A percentile compares a stretch with the other conserved stretches of the same genome.
Evolutionary conservation across 35 echinoderm and acorn worm species (phyloP).

Genomic region (Apostichopus californicus): DNA sequence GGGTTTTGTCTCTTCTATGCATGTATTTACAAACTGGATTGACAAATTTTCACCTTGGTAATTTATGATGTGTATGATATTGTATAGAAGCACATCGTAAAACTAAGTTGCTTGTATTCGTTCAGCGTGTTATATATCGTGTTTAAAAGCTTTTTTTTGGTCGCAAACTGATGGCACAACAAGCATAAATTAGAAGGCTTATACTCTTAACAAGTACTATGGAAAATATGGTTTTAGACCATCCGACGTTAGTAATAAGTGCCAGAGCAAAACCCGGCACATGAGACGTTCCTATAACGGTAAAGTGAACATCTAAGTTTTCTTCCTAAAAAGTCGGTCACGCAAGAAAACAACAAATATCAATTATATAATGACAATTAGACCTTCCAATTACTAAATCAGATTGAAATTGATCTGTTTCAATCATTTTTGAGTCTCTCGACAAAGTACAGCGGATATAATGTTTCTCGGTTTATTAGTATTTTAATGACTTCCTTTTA

Average conservation of each 20-base stretch:
- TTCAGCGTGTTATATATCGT: conserved; percentile 13
- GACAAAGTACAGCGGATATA: no score
- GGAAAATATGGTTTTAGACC: background rate
- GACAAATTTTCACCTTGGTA: background rate
- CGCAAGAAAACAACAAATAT: no score
- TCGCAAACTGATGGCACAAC: background rate
- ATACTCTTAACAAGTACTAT: background rate
- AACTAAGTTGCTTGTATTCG: background rate
- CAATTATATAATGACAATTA: no score
- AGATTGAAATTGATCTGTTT: no score
- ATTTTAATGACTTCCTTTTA: no score
- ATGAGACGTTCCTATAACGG: background rate
- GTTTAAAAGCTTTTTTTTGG: conserved; percentile 31
- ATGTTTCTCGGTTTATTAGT: no score
- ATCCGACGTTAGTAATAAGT: background rate
- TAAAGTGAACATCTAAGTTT: no score
- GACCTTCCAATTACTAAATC: no score
- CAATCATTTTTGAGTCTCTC: no score
- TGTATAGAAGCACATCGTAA: conserved; percentile 18
- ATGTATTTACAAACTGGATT: background rate
- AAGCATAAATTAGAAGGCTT: conserved; percentile 27
- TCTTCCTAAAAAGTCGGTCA: no score
- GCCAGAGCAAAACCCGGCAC: background rate
- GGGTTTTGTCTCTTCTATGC: background rate
- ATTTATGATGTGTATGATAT: background rate